Evolutionary conservation across 2,113 vertebrate species (phyloP).

Genomic region (Rhea americana): DNA sequence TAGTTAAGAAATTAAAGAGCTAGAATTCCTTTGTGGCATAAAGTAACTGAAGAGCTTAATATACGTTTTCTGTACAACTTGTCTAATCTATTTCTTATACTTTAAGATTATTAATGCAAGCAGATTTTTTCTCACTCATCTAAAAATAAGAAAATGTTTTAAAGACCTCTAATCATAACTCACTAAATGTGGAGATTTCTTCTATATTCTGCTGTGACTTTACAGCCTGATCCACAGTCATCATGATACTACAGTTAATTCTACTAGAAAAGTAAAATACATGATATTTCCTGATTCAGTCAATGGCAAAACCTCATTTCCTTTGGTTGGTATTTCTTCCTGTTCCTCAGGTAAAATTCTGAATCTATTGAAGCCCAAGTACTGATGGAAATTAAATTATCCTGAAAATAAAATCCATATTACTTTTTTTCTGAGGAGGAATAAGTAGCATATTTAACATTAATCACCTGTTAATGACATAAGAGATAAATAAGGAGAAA

Average conservation of each 20-base stretch:
- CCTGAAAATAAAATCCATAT: conserved; percentile 22
- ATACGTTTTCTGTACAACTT: background rate
- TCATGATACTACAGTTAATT: background rate
- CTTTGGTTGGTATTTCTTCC: background rate
- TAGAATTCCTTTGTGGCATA: background rate
- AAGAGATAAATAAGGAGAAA: conserved; percentile 15
- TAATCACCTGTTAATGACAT: conserved; percentile 14
- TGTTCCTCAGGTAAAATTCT: background rate
- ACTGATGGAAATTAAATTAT: conserved; percentile 34
- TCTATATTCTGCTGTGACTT: background rate
- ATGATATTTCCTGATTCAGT: background rate
- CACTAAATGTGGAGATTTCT: background rate
- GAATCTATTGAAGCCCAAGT: background rate
- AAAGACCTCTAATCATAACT: background rate
- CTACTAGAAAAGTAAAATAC: background rate
- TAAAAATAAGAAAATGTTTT: background rate
- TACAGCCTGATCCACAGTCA: background rate
- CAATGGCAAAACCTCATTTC: background rate
- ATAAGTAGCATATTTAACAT: conserved; percentile 8
- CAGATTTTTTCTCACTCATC: background rate
- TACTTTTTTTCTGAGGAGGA: background rate
- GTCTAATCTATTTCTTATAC: background rate
- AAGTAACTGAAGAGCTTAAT: background rate
- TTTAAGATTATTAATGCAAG: background rate
- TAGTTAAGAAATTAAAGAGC: background rate